A percentile compares a stretch with the other conserved stretches of the same genome.
phyloP scores from a whole-genome alignment of 2,888 invertebrate genomes.

The Lathronympha strigana region DNA sequence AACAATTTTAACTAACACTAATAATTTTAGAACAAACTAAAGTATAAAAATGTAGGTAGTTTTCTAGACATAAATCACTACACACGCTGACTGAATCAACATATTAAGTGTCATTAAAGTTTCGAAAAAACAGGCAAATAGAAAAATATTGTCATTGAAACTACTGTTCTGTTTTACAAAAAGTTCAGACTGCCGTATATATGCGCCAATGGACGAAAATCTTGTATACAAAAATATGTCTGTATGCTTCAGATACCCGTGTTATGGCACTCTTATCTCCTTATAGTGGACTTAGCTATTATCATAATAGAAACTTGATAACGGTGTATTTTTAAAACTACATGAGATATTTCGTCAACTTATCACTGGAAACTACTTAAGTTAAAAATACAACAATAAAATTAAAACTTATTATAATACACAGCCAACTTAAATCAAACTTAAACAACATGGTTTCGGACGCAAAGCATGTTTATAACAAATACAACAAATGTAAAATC shows the following conservation, averaged over 20 bases:
- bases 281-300: background rate
- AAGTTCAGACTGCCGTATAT: background rate
- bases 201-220: conserved; percentile 13
- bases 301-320: conserved; percentile 1
- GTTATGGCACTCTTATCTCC: background rate
- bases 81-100: background rate
- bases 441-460: conserved; percentile 15
- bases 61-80: background rate
- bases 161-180: conserved; percentile 5
- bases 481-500: conserved; percentile 26
- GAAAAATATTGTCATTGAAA: conserved; percentile 19
- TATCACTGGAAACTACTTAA: background rate
- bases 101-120: background rate
- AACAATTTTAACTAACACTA: background rate
- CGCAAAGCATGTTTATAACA: conserved; percentile 12
- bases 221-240: conserved; percentile 27
- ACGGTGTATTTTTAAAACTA: background rate
- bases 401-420: conserved; percentile 26
- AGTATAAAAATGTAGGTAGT: background rate
- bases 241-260: background rate
- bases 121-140: conserved; percentile 4
- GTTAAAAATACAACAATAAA: conserved; percentile 2
- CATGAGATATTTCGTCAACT: background rate
- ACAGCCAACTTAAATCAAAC: conserved; percentile 21
- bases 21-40: background rate